A percentile compares a stretch with the other conserved stretches of the same genome.
Conservation (phyloP, 2,113 vertebrate genomes). For the Cavia aperea region DNA sequence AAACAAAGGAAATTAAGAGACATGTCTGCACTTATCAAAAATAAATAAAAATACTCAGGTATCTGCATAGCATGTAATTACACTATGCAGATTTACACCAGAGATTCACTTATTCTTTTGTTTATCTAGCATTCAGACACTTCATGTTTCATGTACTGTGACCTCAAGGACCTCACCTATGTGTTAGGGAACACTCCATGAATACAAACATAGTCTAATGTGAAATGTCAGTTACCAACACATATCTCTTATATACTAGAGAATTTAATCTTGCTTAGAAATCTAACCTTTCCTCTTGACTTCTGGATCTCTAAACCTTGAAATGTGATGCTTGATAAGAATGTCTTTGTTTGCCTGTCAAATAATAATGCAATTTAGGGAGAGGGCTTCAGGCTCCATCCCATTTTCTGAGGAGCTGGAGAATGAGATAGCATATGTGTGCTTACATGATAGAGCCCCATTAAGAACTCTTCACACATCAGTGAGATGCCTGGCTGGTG, state of each 20-base stretch:
- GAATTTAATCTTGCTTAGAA: not conserved
- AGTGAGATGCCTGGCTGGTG: not conserved
- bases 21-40: not conserved
- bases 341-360: not conserved
- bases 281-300: not conserved
- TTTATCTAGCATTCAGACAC: not conserved
- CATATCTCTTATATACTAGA: not conserved
- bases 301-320: not conserved
- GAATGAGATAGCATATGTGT: not conserved
- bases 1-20: conserved; percentile 6
- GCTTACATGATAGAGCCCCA: not conserved
- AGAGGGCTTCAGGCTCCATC: not conserved
- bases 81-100: not conserved
- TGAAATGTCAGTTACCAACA: not conserved
- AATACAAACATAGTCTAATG: not conserved
- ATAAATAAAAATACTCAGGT: not conserved
- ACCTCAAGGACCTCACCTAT: not conserved
- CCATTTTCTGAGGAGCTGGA: not conserved
- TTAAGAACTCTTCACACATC: not conserved
- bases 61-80: not conserved
- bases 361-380: not conserved
- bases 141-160: not conserved
- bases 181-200: not conserved
- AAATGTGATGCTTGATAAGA: not conserved
- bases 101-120: not conserved